Evolutionary conservation across 1,140 invertebrate genomes (phyloP), one percentile per base, ranked within the genome.

Genomic region (Zaprionus lachaisei): DNA sequence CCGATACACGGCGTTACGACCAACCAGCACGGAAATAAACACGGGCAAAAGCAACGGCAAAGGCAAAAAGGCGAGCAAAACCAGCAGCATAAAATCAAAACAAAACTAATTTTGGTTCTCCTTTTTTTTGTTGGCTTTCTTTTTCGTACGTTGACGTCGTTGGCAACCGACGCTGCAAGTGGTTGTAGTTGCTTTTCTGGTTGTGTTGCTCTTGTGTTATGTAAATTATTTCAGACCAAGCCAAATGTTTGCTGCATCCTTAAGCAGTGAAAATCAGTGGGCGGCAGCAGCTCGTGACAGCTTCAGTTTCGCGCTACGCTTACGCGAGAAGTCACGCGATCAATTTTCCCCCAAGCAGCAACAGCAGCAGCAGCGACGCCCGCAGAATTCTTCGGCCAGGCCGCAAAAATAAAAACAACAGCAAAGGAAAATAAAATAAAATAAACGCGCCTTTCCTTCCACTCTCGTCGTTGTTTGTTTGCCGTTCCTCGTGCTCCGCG

Each of bases 101-200:
- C 37, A 20, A 67, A 58, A 75, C 69, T 76, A 61, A 65, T 60
- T 65, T 76, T 65, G 61, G 55, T 75, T 38, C 22, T 58, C 20
- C 12, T 51, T 58, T 64, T 69, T 17, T n/a, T 38, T 69, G 57
- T 5, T 58, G 20, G 26, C 24, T 51, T 38, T 62, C 37, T 70
- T 63, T 49, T 15, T 31, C 31, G 2, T 22, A 51, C 57, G 17
- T 72, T 73, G 71, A 77, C 71, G 70, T 72, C 37, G 73, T 76
- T 76, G 73, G 73, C 73, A 76, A 60, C 55, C 55, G 61, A 72
- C 65, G 73, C 4, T 37, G 73, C 67, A 64, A 9, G 47, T 31
- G 49, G 28, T 58, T 54, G 63, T 41, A 20, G 31, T 26, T 73
- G 56, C 28, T 47, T 38, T 47, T 37, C 44, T 24, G n/a, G 31